Evolutionary conservation across 1,140 invertebrate species (phyloP), one percentile per base, ranked within the genome.

Genomic region (Drosophila nebulosa): DNA sequence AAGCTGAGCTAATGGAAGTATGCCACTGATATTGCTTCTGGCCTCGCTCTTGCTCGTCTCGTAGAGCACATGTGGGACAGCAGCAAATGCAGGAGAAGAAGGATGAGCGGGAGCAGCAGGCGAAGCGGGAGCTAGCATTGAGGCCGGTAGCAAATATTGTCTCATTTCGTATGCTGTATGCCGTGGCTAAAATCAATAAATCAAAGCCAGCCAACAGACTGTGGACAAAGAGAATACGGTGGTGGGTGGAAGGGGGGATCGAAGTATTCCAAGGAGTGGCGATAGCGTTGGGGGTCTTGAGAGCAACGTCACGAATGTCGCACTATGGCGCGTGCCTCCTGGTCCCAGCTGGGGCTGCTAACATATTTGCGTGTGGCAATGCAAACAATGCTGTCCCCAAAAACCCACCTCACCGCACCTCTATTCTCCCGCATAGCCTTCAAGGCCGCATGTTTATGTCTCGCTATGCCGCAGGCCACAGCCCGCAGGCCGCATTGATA

Each of bases 111-210:
- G n/a, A n/a, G n/a, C n/a, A n/a, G n/a, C n/a, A n/a, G n/a, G n/a
- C n/a, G n/a, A n/a, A 12, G 10, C 3, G 30, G 10, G 30, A 4
- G 30, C 9, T 10, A 63, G 46, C 32, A 59, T 27, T 57, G 42
- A 46, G 36, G 57, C 66, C 57, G 42, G 46, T 61, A 67, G 78
- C 74, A 83, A 83, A 89, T 77, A 79, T 89, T 79, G 78, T 88
- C 83, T 88, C 83, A 79, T 88, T 88, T 88, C 58, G 83, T 86
- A 86, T 86, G 74, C 81, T 71, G 74, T 83, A 56, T 81, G 76
- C 72, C 60, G 56, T 63, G 69, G 64, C 85, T 50, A 78, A 84
- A 88, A 88, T 88, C 84, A 88, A 88, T 88, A 88, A 88, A 88
- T 88, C 84, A 88, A 84, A 88, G 84, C 76, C 39, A 63, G 70